These are phyloP conservation scores for Phycodurus eques DNA, from an alignment of 2,113 vertebrate species.

Conservation along the genomic window DNA sequence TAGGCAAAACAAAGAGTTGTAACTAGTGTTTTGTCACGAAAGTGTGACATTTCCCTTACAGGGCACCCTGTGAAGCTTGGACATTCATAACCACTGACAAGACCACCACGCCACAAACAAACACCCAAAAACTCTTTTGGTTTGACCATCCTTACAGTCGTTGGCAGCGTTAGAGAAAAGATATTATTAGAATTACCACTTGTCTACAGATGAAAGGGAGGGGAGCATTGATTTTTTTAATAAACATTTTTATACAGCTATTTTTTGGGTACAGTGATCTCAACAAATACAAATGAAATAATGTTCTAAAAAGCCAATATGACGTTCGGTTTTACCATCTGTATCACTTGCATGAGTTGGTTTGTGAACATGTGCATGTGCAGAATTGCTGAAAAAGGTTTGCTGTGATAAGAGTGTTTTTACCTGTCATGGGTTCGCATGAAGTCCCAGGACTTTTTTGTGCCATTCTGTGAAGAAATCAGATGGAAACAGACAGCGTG, in stretches of 20 bases:
- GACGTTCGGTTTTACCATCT: background rate
- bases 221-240: too few species aligned
- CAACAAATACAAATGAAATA: too few species aligned
- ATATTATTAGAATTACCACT: too few species aligned
- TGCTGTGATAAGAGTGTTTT: constrained; percentile 34
- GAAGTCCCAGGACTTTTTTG: constrained; percentile 87
- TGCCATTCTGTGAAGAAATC: constrained; percentile 78
- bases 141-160: background rate
- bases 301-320: too few species aligned
- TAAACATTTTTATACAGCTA: constrained; percentile 2
- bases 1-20: constrained; percentile 20
- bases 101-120: background rate
- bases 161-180: too few species aligned
- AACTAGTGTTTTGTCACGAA: constrained; percentile 36
- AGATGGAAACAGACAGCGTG: constrained; percentile 23
- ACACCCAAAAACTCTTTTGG: constrained; percentile 15
- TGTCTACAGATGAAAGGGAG: too few species aligned
- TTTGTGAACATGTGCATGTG: background rate
- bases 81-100: constrained; percentile 33
- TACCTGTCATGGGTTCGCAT: constrained; percentile 91
- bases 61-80: constrained; percentile 28
- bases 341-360: background rate
- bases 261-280: background rate
- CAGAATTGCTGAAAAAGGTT: background rate
- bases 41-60: constrained; percentile 51